Evolutionary conservation across 2,797 vertebrate genomes (phyloP).

Genomic region (Petrocephalus schoutedeni): DNA sequence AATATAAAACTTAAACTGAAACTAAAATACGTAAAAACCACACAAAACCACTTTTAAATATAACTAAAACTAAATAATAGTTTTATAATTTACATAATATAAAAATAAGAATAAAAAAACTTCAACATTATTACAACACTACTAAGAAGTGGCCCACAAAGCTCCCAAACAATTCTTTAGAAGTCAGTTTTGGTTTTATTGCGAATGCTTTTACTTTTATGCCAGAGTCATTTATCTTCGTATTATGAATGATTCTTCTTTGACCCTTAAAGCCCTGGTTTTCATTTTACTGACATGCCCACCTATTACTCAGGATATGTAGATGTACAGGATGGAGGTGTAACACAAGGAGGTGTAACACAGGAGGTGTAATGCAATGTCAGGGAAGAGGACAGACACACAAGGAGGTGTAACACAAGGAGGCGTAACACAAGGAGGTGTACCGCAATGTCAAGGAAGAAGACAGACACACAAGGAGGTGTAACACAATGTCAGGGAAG

Average conservation of each 20-base stretch:
- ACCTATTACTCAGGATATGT: not conserved
- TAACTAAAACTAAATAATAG: not conserved
- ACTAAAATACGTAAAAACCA: not conserved
- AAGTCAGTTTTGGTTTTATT: not conserved
- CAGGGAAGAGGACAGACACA: not conserved
- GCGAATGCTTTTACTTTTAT: not conserved
- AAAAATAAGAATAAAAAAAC: not conserved
- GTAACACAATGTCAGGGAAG: too few species aligned
- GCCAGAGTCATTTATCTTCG: not conserved
- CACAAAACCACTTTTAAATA: not conserved
- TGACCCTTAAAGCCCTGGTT: not conserved
- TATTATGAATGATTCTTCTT: not conserved
- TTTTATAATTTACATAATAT: not conserved
- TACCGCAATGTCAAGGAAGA: too few species aligned
- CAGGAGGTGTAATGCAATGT: not conserved
- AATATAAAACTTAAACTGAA: not conserved
- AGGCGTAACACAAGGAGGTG: not conserved
- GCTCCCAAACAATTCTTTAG: not conserved
- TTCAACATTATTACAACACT: not conserved
- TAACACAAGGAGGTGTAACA: not conserved
- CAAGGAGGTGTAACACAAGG: not conserved
- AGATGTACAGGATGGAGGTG: not conserved
- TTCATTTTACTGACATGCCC: not conserved
- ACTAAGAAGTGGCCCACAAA: not conserved
- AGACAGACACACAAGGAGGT: too few species aligned